Percentiles rank a stretch among this genome's conserved stretches.
Conservation (phyloP, 2,888 invertebrate genomes). For the Andrena minutula region DNA sequence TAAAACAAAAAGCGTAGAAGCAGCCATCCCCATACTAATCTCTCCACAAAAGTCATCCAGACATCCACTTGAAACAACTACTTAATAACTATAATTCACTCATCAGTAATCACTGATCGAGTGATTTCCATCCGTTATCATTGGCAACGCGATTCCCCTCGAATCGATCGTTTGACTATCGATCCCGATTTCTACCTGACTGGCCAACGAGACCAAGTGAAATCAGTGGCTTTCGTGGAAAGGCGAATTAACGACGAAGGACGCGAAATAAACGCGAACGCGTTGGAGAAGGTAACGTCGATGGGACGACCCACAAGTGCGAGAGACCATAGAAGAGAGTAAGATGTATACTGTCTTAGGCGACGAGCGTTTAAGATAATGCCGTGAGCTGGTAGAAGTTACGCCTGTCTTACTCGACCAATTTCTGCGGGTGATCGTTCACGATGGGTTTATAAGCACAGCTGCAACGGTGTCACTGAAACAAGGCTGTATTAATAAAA, state of each 20-base stretch:
- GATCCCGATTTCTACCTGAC: background rate
- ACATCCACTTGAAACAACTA: no score
- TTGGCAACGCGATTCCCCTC: slow-evolving; percentile 33
- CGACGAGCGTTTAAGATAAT: slow-evolving; percentile 12
- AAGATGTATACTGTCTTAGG: background rate
- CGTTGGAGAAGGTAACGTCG: background rate
- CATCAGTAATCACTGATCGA: slow-evolving; percentile 7
- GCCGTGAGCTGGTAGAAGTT: background rate
- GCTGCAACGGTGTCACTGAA: no score
- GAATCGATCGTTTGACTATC: slow-evolving; percentile 38
- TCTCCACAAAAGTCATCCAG: slow-evolving; percentile 28
- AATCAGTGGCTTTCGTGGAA: background rate
- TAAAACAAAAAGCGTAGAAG: slow-evolving; percentile 51
- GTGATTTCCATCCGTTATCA: slow-evolving; percentile 47
- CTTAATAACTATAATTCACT: no score
- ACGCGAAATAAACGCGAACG: background rate
- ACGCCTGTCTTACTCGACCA: background rate
- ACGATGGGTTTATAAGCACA: no score
- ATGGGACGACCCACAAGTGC: slow-evolving; percentile 20
- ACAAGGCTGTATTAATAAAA: no score
- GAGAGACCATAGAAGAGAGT: background rate
- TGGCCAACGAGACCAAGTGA: background rate
- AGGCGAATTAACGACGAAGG: slow-evolving; percentile 13
- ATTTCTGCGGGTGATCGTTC: no score
- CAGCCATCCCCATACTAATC: slow-evolving; percentile 27